Percentiles rank a stretch among this genome's conserved stretches.
phyloP scores from a whole-genome alignment of 2,797 vertebrate genomes.

The Anisognathus igniventris region DNA sequence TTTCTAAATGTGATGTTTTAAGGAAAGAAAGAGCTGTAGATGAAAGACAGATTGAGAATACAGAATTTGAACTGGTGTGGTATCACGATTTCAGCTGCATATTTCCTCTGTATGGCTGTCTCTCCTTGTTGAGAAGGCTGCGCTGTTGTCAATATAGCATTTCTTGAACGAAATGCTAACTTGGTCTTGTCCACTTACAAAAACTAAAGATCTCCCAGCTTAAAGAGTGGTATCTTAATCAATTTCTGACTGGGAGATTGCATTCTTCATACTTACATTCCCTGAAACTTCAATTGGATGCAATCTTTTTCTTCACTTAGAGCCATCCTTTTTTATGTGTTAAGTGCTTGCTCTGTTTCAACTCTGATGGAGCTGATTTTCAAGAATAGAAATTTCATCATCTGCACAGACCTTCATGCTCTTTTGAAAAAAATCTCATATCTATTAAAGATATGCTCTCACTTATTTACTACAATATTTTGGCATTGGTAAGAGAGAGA shows the following conservation, averaged over 20 bases:
- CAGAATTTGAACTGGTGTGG: background rate
- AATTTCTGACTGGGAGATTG: background rate
- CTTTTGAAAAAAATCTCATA: background rate
- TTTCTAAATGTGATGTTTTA: background rate
- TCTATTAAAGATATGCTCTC: background rate
- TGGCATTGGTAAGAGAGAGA: background rate
- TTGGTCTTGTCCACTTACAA: background rate
- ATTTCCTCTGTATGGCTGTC: background rate
- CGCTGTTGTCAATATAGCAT: background rate
- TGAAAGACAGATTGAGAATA: background rate
- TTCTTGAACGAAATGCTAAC: background rate
- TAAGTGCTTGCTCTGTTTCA: conserved; percentile 15
- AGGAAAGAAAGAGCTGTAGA: background rate
- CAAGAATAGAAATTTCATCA: background rate
- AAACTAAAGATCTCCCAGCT: background rate
- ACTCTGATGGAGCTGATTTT: conserved; percentile 8
- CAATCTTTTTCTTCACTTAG: background rate
- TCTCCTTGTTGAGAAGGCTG: background rate
- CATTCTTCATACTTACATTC: background rate
- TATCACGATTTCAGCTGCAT: background rate
- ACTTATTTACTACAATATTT: background rate
- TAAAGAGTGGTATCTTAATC: background rate
- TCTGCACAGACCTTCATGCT: background rate
- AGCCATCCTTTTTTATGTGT: background rate
- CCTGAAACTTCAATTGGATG: conserved; percentile 8